Evolutionary conservation across 2,113 vertebrate genomes (phyloP).

Genomic region (Mus musculus): GRCm39 chr11:121590001-121590500

Average conservation of each 20-base stretch:
- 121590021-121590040: too few relatives aligned
- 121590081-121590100: neutral
- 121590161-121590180: neutral
- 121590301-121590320: too few relatives aligned
- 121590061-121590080: neutral
- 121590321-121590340: neutral
- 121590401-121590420: neutral
- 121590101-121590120: neutral
- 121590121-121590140: neutral
- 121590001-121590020: neutral
- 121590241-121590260: neutral
- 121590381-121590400: neutral
- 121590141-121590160: fast-evolving
- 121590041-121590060: fast-evolving
- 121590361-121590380: neutral
- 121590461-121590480: neutral
- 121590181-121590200: neutral
- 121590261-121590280: neutral
- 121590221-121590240: neutral
- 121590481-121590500: neutral
- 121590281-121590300: neutral
- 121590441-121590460: neutral
- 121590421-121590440: neutral
- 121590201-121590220: neutral
- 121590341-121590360: neutral